phyloP scores from a whole-genome alignment of 2,797 vertebrate genomes.

The Amphiprion clarkii region DNA sequence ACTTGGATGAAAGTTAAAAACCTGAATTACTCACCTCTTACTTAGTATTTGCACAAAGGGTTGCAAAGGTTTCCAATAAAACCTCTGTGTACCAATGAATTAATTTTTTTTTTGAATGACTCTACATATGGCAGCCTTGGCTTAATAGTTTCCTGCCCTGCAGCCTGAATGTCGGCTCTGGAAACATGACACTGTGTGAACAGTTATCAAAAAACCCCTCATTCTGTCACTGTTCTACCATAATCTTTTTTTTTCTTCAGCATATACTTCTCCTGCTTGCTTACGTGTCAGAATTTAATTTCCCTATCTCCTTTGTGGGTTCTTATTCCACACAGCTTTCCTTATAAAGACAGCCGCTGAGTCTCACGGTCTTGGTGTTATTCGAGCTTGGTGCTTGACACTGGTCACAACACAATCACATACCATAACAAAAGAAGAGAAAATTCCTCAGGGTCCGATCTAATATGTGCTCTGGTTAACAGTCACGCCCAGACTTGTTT shows the following conservation, averaged over 20 bases:
- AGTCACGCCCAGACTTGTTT: too few relatives aligned
- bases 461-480: too few relatives aligned
- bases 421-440: too few relatives aligned
- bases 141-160: slow-evolving; percentile 26
- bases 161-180: slow-evolving; percentile 10
- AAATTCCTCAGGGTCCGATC: too few relatives aligned
- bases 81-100: background rate
- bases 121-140: slow-evolving; percentile 15
- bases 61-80: slow-evolving; percentile 13
- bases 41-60: background rate
- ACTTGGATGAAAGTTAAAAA: slow-evolving; percentile 11
- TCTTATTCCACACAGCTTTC: slow-evolving; percentile 33
- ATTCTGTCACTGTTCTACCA: slow-evolving; percentile 32
- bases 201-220: slow-evolving; percentile 59
- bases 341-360: background rate
- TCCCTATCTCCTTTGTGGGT: slow-evolving; percentile 29
- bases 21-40: background rate
- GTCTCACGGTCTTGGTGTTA: too few relatives aligned
- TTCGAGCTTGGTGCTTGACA: too few relatives aligned
- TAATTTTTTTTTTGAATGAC: slow-evolving; percentile 20
- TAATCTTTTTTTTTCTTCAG: slow-evolving; percentile 50
- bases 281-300: slow-evolving; percentile 26
- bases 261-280: slow-evolving; percentile 21
- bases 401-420: too few relatives aligned
- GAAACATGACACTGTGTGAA: slow-evolving; percentile 46